A percentile compares a stretch with the other conserved stretches of the same genome.
These are phyloP conservation scores for Rhegmatorhina hoffmannsi DNA, from an alignment of 2,113 vertebrate genomes.

Conservation along the genomic window DNA sequence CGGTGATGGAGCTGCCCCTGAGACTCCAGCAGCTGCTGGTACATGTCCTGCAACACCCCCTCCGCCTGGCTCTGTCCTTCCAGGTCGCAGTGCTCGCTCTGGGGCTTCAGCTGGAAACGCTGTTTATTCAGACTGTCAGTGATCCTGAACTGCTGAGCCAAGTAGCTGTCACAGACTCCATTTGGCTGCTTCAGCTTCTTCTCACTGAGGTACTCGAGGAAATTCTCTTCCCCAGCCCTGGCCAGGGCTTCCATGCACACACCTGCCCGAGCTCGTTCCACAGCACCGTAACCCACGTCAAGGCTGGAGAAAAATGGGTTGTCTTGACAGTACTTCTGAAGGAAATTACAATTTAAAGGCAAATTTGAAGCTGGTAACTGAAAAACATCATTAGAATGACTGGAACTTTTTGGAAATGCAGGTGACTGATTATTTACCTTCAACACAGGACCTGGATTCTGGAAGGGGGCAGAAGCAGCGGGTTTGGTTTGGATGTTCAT, in stretches of 20 bases:
- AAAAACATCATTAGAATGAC: constrained; percentile 67
- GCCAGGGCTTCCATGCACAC: constrained; percentile 66
- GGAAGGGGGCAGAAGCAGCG: constrained; percentile 46
- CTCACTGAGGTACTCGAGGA: constrained; percentile 72
- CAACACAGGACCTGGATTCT: constrained; percentile 69
- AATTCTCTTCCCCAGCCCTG: constrained; percentile 71
- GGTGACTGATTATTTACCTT: constrained; percentile 68
- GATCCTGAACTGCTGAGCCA: constrained; percentile 71
- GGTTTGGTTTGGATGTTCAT: constrained; percentile 70
- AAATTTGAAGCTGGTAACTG: constrained; percentile 65
- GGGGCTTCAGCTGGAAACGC: constrained; percentile 68
- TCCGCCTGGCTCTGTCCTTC: constrained; percentile 68
- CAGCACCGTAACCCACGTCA: constrained; percentile 61
- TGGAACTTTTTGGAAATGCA: constrained; percentile 68
- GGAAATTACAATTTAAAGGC: constrained; percentile 67
- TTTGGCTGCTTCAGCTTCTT: constrained; percentile 79
- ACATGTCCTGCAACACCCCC: constrained; percentile 59
- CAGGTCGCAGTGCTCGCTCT: constrained; percentile 57
- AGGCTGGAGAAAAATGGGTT: constrained; percentile 60
- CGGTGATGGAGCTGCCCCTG: constrained; percentile 66
- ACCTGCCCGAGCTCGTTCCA: constrained; percentile 65
- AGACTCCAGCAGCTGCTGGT: constrained; percentile 70
- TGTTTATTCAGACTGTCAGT: constrained; percentile 71
- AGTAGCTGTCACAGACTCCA: constrained; percentile 73
- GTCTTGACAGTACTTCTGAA: constrained; percentile 76